These are phyloP conservation scores for Eulithis prunata DNA, from an alignment of 2,888 invertebrate genomes.

Conservation along the genomic window DNA sequence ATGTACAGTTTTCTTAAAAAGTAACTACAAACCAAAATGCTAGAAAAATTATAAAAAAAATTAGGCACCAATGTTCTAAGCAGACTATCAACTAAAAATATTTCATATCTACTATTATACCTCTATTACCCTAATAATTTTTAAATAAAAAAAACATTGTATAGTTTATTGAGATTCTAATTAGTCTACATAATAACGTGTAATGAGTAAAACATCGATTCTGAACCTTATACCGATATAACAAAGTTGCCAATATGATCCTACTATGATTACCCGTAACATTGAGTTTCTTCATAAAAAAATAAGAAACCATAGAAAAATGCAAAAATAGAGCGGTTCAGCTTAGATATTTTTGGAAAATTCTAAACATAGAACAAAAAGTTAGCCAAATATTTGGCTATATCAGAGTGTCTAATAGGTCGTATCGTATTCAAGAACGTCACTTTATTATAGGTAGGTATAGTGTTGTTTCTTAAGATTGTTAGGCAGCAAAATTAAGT, in stretches of 20 bases:
- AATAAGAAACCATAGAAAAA: not conserved
- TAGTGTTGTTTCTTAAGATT: not conserved
- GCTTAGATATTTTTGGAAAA: conserved; percentile 10
- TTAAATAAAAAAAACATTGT: conserved; percentile 39
- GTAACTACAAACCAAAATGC: conserved; percentile 41
- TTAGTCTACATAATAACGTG: conserved; percentile 40
- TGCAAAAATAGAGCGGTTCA: conserved; percentile 16
- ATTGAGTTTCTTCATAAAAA: conserved; percentile 1
- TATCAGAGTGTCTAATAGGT: conserved; percentile 50
- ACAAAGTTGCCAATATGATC: not conserved
- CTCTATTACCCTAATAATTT: conserved; percentile 42
- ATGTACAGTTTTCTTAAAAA: conserved; percentile 52
- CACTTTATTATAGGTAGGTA: not conserved
- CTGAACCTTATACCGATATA: conserved; percentile 49
- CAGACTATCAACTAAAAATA: conserved; percentile 63
- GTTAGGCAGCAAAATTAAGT: not conserved
- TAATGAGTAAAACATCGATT: conserved; percentile 31
- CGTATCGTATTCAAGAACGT: conserved; percentile 19
- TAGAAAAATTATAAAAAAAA: conserved; percentile 53
- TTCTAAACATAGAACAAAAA: conserved; percentile 42
- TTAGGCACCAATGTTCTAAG: conserved; percentile 74
- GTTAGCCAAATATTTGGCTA: conserved; percentile 49
- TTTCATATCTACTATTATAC: conserved; percentile 28
- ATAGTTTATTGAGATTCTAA: conserved; percentile 39
- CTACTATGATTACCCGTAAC: not conserved